Evolutionary conservation across 2,888 invertebrate species (phyloP), one percentile per base, ranked within the genome.

Genomic region (Fragum fragum): DNA sequence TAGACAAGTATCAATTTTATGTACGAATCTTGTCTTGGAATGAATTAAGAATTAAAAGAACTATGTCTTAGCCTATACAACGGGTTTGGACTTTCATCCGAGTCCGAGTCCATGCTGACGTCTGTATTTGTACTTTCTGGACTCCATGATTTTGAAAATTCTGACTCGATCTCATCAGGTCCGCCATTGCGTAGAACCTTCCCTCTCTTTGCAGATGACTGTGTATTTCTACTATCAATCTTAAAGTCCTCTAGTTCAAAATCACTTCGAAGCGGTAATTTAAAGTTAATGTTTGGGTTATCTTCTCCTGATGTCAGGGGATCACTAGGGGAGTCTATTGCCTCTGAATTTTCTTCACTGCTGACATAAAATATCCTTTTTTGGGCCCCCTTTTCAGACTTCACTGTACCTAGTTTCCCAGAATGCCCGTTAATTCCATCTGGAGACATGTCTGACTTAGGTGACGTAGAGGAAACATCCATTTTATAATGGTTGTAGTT

Each of bases 311-410:
- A 61, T 28, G 28, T 28, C 29, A 55, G 52, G 18, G 75, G 63
- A 16, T 86, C 86, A 75, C 81, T 83, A 5, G 90, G 90, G 1
- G 90, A 90, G 52, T 90, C 90, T 0, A 87, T 88, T 7, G 85
- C 87, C 69, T 90, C 90, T 0, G 90, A 91, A 61, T 89, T 90
- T 57, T 92, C 92, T 63, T 91, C 92, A 75, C 92, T 92, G 75
- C 92, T 92, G 85, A 90, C 90, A 79, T 92, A 92, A 81, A 92
- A 91, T 72, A 91, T 68, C 26, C 78, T 75, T 59, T 85, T 86
- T 21, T 87, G 81, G 0, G 77, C 55, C n/a, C 74, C 77, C 74
- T 81, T 83, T 32, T 80, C 76, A 23, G 75, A 74, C 18, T 74
- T 68, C n/a, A 36, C 36, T 6, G 7, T 32, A 3, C 26, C 14